Conservation (phyloP, 2,888 invertebrate species). For the Hymenopus coronatus region DNA sequence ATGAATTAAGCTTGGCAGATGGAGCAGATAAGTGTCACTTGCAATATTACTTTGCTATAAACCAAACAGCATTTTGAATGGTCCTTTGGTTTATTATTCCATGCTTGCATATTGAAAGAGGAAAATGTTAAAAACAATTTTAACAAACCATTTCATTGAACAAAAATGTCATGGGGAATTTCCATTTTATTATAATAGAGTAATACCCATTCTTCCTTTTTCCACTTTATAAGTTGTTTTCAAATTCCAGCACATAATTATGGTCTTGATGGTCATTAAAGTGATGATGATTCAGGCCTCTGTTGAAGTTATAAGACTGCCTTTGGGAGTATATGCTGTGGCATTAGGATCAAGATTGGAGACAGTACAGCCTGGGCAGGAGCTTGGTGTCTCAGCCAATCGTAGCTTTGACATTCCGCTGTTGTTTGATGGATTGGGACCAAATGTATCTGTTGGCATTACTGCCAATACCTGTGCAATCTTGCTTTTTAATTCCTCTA, state of each 20-base stretch:
- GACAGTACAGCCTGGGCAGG: conserved; percentile 46
- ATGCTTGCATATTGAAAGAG: not conserved
- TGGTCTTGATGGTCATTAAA: not conserved
- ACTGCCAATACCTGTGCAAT: conserved; percentile 92
- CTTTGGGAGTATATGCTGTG: conserved; percentile 85
- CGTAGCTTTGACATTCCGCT: conserved; percentile 61
- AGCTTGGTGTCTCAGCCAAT: conserved; percentile 49
- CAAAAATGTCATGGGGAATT: not conserved
- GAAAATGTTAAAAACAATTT: not conserved
- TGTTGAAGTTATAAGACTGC: conserved; percentile 57
- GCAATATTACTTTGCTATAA: not conserved
- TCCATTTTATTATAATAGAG: not conserved
- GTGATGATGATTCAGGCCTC: conserved; percentile 50
- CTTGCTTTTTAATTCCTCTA: conserved; percentile 84
- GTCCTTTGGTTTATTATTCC: not conserved
- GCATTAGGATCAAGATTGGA: conserved; percentile 85
- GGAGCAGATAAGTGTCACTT: not conserved
- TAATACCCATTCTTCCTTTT: not conserved
- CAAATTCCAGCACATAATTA: not conserved
- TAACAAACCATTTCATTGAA: not conserved
- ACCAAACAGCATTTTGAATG: not conserved
- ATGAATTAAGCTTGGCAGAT: not conserved
- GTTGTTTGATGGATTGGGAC: conserved; percentile 48
- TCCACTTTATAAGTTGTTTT: not conserved
- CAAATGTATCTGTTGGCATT: conserved; percentile 73